Evolutionary conservation across 2,888 invertebrate genomes (phyloP).

Genomic region (Panorpa germanica): DNA sequence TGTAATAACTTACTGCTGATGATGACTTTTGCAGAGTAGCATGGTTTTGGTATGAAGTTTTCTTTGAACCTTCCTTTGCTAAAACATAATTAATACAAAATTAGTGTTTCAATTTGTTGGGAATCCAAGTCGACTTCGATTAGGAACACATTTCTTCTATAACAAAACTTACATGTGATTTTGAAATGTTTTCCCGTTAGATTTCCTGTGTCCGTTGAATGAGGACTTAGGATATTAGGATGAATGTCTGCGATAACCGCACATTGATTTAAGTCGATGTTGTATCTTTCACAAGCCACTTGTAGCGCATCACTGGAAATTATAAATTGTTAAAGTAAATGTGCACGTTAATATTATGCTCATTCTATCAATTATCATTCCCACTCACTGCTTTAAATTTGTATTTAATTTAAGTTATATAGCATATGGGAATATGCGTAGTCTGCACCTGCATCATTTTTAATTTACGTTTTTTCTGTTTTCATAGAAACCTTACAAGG

Average conservation of each 20-base stretch:
- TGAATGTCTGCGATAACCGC: no score
- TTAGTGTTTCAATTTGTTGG: conserved; percentile 4
- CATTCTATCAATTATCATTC: no score
- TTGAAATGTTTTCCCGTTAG: conserved; percentile 23
- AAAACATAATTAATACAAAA: no score
- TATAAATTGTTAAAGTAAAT: conserved; percentile 1
- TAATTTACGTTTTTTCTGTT: no score
- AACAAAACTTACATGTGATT: no score
- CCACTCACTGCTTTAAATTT: no score
- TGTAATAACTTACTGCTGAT: conserved; percentile 23
- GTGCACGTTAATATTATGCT: no score
- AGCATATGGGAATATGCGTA: neutral
- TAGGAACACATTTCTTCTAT: conserved; percentile 1
- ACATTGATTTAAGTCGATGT: no score
- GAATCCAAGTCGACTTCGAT: neutral
- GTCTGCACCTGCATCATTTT: neutral
- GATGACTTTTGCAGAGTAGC: conserved; percentile 22
- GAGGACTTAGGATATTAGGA: no score
- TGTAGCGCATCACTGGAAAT: neutral
- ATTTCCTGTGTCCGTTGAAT: conserved; percentile 22
- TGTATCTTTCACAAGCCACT: neutral
- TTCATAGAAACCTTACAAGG: no score
- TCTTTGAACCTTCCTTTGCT: no score
- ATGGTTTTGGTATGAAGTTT: conserved; percentile 8
- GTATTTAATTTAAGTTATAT: neutral